Evolutionary conservation across 2,797 vertebrate species (phyloP), one percentile per base, ranked within the genome.

Genomic region (Buphagus erythrorhynchus): DNA sequence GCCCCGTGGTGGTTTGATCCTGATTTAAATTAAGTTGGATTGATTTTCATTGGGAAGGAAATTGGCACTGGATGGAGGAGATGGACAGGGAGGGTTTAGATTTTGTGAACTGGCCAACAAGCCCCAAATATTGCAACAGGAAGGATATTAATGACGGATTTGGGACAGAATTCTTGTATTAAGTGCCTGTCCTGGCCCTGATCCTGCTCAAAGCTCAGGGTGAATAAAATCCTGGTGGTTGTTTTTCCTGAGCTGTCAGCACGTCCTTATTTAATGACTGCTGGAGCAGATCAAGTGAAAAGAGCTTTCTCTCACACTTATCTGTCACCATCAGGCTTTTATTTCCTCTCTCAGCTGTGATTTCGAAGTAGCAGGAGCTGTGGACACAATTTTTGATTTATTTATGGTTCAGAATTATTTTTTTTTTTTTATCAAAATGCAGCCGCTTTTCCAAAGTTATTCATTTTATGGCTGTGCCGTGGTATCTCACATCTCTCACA

Each of bases 331-430:
- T 42, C 83, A 63, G 48, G 84, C 4, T 68, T 94, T 82, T 90
- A 91, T 95, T 96, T 80, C 68, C 82, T 94, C 78, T 95, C 87
- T 94, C 97, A 96, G 92, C 83, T 90, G 46, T 61, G 91, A 83
- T 74, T 94, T 80, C 33, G 14, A 66, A 88, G 86, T 48, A 71
- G 25, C 40, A 43, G 42, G 36, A 83, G 72, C 86, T 62, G 42
- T 48, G 69, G 86, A 54, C 51, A 40, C 16, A 46, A 73, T 6
- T 51, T 90, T 75, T 90, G 22, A 88, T 85, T 83, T 88, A 87
- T 94, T 92, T 85, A 75, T 48, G 36, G 61, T 36, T 76, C 71
- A 21, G 73, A 86, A 62, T 66, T 6, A 69, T 80, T 90, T 40
- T 6, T 42, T 42, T 67, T 81, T 90, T 90, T 72, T 58, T 58